Base-by-base conservation (phyloP, 2,888 invertebrate genomes). In the Biston betularia region DNA sequence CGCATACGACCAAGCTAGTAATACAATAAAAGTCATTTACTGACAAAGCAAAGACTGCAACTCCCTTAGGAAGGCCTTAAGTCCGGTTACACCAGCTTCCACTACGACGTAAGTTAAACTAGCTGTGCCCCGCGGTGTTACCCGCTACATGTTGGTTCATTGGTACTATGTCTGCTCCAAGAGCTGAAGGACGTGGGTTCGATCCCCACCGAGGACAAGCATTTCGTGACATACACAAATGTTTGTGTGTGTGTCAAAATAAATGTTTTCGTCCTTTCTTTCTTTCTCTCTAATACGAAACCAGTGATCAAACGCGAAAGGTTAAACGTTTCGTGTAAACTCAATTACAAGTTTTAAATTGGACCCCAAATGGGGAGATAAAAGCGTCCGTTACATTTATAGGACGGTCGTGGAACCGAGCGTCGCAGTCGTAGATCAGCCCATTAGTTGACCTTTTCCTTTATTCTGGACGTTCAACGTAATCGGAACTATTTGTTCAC, bases 401-500 rank as follows among this genome's bases (percentile, higher is more conserved):
- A 4, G 12, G 42, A 33, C 24, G 42, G 42, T 54, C 42, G 54
- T 54, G 54, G 12, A 54, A 54, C 42, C 42, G 54, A 33, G 42
- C 33, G 11, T 24, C 40, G 12, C 10, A 44, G 33, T 42, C 45
- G 48, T 46, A 49, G 53, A 48, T 60, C 60, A 58, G 38, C 8
- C 55, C 60, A 65, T 60, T 60, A 60, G 60, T 42, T 60, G 65
- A 60, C 60, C 60, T 65, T 65, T 65, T 53, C 42, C 55, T 49
- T 50, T 54, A 48, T 14, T 11, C 11, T 0, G 10, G 8, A 7
- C 14, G 12, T 9, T 55, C 65, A 45, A 14, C 0, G 6, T 12
- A 60, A 45, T n/a, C 11, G 60, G 65, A 45, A 10, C 65, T 8
- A 38, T 38, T 38, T 9, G 38, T 38, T 8, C 8, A 6, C 5